Evolutionary conservation across 2,888 invertebrate genomes (phyloP), one percentile per base, ranked within the genome.

Genomic region (Neria commutata): DNA sequence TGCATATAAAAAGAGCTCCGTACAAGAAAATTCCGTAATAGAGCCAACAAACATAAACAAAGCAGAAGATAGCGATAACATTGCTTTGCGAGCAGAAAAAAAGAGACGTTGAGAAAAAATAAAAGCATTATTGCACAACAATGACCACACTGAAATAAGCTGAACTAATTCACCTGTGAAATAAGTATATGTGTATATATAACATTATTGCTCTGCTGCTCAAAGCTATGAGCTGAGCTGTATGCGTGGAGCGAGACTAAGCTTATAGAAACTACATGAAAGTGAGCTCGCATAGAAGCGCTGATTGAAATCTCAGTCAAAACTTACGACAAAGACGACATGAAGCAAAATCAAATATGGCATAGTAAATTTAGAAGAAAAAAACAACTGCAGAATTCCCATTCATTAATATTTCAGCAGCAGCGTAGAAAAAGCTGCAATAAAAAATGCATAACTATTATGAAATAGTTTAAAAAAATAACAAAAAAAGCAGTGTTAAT

Each of bases 91-190:
- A 42, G 37, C 3, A n/a, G 8, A 50, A 19, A 3, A 10, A 34
- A 5, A 19, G 34, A 19, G 3, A 37, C 37, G n/a, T 21, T 24
- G 34, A 50, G 34, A 19, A 29, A 34, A 33, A 50, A 50, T 8
- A 37, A 14, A 11, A 14, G n/a, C 16, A 37, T 8, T 17, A 42
- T 42, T 42, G 21, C 42, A 42, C 42, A 42, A 42, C 5, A 42
- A 14, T n/a, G 4, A n/a, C 17, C 29, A 29, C 29, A 11, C 29
- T 29, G 29, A 11, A 21, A 3, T 19, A 46, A 54, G 45, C 46
- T 45, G 45, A 45, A 46, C 29, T 23, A 54, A 54, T 46, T 26
- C 46, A 50, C 50, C 53, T 29, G 46, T 45, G 53, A 54, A 54
- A 45, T 42, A 19, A 19, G 14, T 42, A n/a, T n/a, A n/a, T n/a